phyloP scores from a whole-genome alignment of 92 coral and sea anemone species.

The Phenganax stokvisi region DNA sequence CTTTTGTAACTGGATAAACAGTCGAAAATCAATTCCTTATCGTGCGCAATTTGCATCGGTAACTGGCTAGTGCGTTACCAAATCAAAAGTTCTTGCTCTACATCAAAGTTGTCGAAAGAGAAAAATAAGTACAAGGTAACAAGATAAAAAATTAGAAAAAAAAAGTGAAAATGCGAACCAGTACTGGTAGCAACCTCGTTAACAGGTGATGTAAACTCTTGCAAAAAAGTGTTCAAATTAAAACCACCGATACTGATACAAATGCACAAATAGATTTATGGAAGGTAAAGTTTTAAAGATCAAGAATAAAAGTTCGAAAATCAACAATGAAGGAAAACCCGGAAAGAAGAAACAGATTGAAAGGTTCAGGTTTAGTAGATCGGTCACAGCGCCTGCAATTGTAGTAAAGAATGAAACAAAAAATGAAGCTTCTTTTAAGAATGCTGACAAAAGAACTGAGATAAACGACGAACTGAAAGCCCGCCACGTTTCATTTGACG shows the following conservation, averaged over 20 bases:
- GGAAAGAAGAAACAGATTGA: background rate
- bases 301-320: background rate
- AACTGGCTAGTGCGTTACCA: background rate
- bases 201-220: background rate
- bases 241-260: constrained; percentile 1
- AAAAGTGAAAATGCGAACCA: constrained; percentile 6
- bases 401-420: background rate
- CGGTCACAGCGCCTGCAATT: background rate
- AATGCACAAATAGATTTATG: background rate
- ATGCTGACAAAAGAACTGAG: background rate
- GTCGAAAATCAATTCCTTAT: constrained; percentile 19
- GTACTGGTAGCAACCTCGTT: background rate
- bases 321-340: background rate
- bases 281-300: background rate
- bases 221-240: background rate
- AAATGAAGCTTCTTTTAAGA: background rate
- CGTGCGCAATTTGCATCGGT: background rate
- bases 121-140: background rate
- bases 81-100: background rate
- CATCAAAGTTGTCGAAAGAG: background rate
- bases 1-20: constrained; percentile 24
- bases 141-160: background rate
- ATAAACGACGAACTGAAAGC: background rate
- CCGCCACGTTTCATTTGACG: constrained; percentile 27
- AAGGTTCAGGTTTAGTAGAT: background rate